Percentiles rank a stretch among this genome's conserved stretches.
These are phyloP conservation scores for Bujurquina vittata DNA, from an alignment of 2,113 vertebrate genomes.

Conservation along the genomic window DNA sequence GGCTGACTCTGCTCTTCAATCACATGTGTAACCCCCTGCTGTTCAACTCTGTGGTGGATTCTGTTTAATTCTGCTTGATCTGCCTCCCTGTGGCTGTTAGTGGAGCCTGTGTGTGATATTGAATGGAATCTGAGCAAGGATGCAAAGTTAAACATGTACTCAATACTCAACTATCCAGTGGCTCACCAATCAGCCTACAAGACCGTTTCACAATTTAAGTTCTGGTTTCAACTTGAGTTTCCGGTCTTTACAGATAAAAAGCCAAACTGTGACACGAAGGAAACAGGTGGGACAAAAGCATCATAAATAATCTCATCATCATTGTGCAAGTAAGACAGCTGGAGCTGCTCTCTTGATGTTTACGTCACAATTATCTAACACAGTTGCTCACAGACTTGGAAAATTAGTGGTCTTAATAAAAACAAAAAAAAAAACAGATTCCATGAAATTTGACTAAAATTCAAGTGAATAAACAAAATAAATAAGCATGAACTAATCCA, in stretches of 20 bases:
- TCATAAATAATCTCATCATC: background rate
- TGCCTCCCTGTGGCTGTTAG: conserved; percentile 26
- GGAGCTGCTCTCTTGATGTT: background rate
- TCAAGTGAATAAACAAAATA: background rate
- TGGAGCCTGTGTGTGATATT: conserved; percentile 10
- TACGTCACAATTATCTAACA: background rate
- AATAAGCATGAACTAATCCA: background rate
- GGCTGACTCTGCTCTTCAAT: conserved; percentile 20
- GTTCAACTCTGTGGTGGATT: conserved; percentile 8
- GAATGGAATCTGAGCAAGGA: background rate
- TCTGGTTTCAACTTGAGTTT: background rate
- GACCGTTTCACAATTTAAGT: background rate
- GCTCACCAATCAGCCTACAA: background rate
- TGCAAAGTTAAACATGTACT: background rate
- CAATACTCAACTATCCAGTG: background rate
- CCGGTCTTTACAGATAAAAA: background rate
- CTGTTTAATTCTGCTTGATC: conserved; percentile 61
- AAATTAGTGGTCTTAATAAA: background rate
- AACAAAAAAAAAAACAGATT: background rate
- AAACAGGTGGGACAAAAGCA: background rate
- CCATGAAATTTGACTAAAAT: background rate
- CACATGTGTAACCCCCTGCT: conserved; percentile 34
- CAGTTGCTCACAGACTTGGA: background rate
- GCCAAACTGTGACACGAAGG: background rate
- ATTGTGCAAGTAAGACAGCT: background rate